Evolutionary conservation across 2,113 vertebrate species (phyloP), one percentile per base, ranked within the genome.

Genomic region (Delphinus delphis): DNA sequence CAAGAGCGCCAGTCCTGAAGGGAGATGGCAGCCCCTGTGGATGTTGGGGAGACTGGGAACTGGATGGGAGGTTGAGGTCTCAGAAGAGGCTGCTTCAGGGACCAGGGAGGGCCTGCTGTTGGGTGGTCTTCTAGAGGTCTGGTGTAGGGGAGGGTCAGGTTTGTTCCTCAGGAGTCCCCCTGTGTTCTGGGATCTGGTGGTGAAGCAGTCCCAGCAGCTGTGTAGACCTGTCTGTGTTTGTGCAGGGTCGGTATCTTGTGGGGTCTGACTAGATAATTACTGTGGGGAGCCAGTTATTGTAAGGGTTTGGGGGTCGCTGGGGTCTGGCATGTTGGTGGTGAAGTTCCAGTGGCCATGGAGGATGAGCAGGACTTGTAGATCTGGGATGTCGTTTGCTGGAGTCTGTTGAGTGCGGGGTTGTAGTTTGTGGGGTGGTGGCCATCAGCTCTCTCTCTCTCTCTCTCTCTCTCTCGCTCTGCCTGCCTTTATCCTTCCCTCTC

Each of bases 1-100:
- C 0, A 8, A 28, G 15, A 12, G 9, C 14, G 2, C 11, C 0
- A 38, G 58, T 50, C 13, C 8, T 70, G 2, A 2, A 1, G 38
- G 85, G 62, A 38, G 26, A 41, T 18, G 1, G 11, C 17, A 2
- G 50, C 63, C 1, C 0, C 12, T 25, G 23, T 65, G 67, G 14
- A 15, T n/a, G 70, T 26, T 21, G 44, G 18, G 5, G 47, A 10
- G 31, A 20, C 6, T 60, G 58, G 55, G 53, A 4, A 3, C 14
- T 6, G 15, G 8, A 10, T 6, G 3, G 2, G 8, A 5, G 38
- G 4, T 31, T 21, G 21, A 33, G 28, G 67, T 58, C 87, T 67
- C 77, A 20, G 28, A 70, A 86, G 33, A 44, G 4, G 82, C 53
- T 63, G 14, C 6, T 15, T 65, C 5, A 5, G 50, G 87, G 50